These are phyloP conservation scores for Myiotriccus ornatus DNA, from an alignment of 2,797 vertebrate species.

Conservation along the genomic window DNA sequence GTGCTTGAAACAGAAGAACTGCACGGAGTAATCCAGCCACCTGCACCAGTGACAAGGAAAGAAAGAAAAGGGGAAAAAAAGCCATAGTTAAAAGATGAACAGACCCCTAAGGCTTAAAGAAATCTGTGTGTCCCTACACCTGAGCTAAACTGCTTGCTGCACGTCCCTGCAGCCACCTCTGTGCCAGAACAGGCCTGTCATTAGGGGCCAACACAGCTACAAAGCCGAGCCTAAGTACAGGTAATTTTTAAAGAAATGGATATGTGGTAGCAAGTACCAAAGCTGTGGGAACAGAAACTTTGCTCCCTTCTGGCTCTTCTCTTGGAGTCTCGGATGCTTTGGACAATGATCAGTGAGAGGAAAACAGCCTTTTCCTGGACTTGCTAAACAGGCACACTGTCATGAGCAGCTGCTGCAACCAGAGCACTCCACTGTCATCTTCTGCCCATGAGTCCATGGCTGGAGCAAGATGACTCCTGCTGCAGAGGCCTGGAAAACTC, in stretches of 20 bases:
- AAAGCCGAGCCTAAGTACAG: not conserved
- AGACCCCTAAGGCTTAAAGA: not conserved
- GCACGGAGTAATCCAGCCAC: not conserved
- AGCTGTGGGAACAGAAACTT: not conserved
- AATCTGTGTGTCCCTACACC: not conserved
- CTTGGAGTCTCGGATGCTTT: slow-evolving; percentile 7
- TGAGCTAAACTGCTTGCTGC: not conserved
- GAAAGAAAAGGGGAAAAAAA: not conserved
- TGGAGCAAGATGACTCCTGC: not conserved
- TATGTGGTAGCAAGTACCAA: not conserved
- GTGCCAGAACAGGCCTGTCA: not conserved
- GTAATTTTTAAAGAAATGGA: not conserved
- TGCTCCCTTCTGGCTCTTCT: not conserved
- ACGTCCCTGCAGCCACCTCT: not conserved
- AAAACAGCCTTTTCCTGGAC: slow-evolving; percentile 13
- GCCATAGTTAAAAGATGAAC: not conserved
- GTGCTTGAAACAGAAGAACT: not conserved
- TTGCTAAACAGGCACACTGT: not conserved
- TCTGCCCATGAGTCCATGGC: not conserved
- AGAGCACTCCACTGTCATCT: not conserved
- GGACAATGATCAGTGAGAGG: not conserved
- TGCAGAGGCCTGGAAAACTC: not conserved
- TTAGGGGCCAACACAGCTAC: not conserved
- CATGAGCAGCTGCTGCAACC: not conserved
- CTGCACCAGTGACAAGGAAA: not conserved